These are phyloP conservation scores for Periophthalmus modestus DNA, from an alignment of 2,113 vertebrate species.

Conservation along the genomic window DNA sequence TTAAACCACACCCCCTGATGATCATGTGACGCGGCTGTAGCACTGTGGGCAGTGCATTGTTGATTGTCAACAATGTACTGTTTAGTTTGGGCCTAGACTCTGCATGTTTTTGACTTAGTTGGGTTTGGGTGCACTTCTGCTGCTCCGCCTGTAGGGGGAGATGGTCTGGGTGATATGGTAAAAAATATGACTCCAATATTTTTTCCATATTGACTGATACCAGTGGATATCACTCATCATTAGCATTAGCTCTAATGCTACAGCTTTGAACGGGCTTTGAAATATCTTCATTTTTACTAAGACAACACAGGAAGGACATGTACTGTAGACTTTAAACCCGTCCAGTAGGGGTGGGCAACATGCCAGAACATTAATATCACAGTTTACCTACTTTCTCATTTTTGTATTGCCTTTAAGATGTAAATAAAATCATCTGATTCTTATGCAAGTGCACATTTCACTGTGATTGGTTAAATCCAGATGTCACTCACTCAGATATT, in stretches of 20 bases:
- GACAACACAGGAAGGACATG: no score
- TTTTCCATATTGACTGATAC: conserved; percentile 7
- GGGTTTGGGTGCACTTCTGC: conserved; percentile 30
- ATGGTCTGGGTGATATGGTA: conserved; percentile 10
- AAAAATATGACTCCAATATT: conserved; percentile 1
- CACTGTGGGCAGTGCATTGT: conserved; percentile 91
- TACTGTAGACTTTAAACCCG: no score
- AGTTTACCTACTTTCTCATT: no score
- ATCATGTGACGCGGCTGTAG: conserved; percentile 66
- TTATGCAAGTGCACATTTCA: no score
- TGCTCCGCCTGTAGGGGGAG: conserved; percentile 17
- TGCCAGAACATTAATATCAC: no score
- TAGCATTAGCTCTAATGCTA: neutral
- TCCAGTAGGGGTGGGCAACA: no score
- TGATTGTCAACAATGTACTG: conserved; percentile 95
- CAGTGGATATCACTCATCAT: neutral
- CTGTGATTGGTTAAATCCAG: no score
- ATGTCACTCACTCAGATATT: no score
- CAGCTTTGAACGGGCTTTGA: neutral
- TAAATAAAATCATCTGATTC: no score
- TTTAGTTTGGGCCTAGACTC: conserved; percentile 75
- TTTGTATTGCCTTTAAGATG: no score
- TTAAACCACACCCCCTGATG: conserved; percentile 24
- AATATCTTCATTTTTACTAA: no score
- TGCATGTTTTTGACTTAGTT: conserved; percentile 69